Conservation (phyloP, 2,797 vertebrate species). For the Threskiornis aethiopicus region DNA sequence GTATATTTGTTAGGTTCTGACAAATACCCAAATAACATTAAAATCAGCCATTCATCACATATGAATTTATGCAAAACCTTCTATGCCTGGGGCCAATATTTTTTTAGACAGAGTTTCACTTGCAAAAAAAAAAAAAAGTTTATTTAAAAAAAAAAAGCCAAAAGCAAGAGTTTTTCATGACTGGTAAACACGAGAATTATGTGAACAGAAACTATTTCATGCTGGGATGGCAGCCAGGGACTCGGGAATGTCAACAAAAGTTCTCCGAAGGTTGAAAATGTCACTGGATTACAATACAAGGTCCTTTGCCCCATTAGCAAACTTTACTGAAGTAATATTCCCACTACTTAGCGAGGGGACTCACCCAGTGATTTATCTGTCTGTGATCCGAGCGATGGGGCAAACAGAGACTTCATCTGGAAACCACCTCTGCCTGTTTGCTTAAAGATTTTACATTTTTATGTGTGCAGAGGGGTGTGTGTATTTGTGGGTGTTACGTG, state of each 20-base stretch:
- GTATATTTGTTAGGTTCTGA: constrained; percentile 83
- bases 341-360: background rate
- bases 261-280: constrained; percentile 79
- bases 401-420: constrained; percentile 14
- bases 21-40: constrained; percentile 84
- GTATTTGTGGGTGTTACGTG: background rate
- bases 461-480: background rate
- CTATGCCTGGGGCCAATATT: constrained; percentile 80
- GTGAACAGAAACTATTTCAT: constrained; percentile 82
- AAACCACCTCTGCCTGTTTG: background rate
- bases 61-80: constrained; percentile 83
- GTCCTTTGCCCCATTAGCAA: constrained; percentile 76
- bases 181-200: constrained; percentile 83
- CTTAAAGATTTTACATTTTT: background rate
- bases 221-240: constrained; percentile 81
- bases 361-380: constrained; percentile 25
- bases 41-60: constrained; percentile 84
- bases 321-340: constrained; percentile 50
- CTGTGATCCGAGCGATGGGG: background rate
- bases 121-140: constrained; percentile 63
- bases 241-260: constrained; percentile 78
- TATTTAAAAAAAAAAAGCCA: constrained; percentile 57
- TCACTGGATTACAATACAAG: constrained; percentile 80
- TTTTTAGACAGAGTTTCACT: constrained; percentile 79
- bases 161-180: constrained; percentile 81